Base-by-base conservation (phyloP, 2,888 invertebrate genomes). In the Parnassius orleans region DNA sequence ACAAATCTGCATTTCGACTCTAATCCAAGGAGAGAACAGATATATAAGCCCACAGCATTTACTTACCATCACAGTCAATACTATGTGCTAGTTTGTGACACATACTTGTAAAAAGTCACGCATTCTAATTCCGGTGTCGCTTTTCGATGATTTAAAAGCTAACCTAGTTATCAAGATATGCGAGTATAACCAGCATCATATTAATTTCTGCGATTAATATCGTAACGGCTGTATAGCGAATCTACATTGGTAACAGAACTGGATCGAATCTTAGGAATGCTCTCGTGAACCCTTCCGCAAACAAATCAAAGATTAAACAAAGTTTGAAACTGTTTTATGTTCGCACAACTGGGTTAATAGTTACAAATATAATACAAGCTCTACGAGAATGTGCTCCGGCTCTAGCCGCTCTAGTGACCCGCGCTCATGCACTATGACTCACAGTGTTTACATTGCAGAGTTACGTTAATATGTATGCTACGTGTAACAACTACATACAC, bases 261-360 rank as follows among this genome's bases (percentile, higher is more conserved):
- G 66, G 63, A 67, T 61, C 57, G 54, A 65, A 70, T 72, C 68
- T 61, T 57, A 70, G 61, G 62, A 63, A 68, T 70, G 57, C 61
- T 65, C 63, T 44, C 46, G 53, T 12, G 62, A 66, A 72, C 71
- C 72, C 79, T 84, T 81, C 81, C 80, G 81, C 78, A 82, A 80
- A 81, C 79, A 76, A 76, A 71, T 72, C 65, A 69, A 73, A 76
- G 73, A 77, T 76, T 77, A 76, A 69, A 67, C 69, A 68, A 65
- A 73, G 70, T 66, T 68, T 75, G 74, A 69, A 73, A 66, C 62
- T 68, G 72, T 72, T 81, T 86, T 77, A 81, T 74, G 75, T 71
- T 70, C 70, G 48, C 61, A 68, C 76, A 89, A 79, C 71, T 87
- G 70, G 90, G 89, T 89, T 87, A 90, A 89, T 84, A 73, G 77